A percentile compares a stretch with the other conserved stretches of the same genome.
Evolutionary conservation across 2,797 vertebrate genomes (phyloP).

Genomic region (Steatocranus sp.): DNA sequence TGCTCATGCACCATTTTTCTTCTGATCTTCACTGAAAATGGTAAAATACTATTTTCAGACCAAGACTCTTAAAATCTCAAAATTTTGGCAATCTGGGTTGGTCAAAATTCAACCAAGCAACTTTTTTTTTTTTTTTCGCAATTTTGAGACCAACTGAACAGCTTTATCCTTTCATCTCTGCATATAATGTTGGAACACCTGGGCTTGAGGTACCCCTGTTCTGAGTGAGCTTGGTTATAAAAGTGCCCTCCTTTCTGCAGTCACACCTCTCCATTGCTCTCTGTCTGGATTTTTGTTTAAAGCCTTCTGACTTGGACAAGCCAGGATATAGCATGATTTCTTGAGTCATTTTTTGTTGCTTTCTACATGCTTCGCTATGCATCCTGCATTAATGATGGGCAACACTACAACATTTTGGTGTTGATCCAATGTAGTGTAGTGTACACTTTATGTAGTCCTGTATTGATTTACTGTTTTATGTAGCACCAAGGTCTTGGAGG

Average conservation of each 20-base stretch:
- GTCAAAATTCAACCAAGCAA: background rate
- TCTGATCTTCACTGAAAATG: fast-evolving
- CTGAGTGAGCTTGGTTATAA: background rate
- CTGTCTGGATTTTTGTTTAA: background rate
- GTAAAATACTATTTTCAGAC: background rate
- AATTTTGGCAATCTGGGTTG: background rate
- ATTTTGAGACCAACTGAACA: background rate
- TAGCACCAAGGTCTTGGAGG: background rate
- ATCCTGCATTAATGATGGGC: background rate
- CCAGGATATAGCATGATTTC: background rate
- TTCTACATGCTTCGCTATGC: background rate
- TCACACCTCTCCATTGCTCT: background rate
- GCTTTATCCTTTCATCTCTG: background rate
- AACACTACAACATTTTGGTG: background rate
- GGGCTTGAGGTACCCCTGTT: background rate
- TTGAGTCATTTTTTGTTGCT: background rate
- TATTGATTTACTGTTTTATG: background rate
- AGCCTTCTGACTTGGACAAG: background rate
- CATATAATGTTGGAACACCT: background rate
- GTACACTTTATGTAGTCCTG: background rate
- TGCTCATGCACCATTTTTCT: background rate
- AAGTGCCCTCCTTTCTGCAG: background rate
- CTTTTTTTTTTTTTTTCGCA: fast-evolving
- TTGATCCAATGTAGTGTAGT: background rate
- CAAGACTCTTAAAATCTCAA: fast-evolving